Evolutionary conservation across 2,888 invertebrate species (phyloP).

Genomic region (Antheraea yamamai): DNA sequence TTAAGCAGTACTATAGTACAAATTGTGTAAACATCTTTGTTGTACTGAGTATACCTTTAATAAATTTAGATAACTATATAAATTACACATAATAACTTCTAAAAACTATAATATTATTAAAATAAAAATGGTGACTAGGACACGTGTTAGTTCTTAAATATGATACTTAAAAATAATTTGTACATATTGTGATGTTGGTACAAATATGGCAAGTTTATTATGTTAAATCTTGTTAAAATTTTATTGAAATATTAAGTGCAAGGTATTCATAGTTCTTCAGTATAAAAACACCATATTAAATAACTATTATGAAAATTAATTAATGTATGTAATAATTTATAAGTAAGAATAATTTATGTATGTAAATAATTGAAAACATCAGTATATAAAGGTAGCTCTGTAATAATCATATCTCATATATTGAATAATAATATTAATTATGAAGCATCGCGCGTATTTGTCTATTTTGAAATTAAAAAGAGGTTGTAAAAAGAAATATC

Average conservation of each 20-base stretch:
- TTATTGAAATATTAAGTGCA: neutral
- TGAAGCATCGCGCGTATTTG: neutral
- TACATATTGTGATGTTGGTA: conserved; percentile 41
- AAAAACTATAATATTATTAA: conserved; percentile 31
- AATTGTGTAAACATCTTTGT: neutral
- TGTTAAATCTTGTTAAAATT: neutral
- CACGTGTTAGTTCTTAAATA: conserved; percentile 38
- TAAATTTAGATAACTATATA: neutral
- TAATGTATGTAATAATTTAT: neutral
- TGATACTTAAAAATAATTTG: conserved; percentile 46
- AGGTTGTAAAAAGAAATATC: no score
- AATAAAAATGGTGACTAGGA: conserved; percentile 51
- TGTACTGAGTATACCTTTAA: neutral
- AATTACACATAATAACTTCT: neutral
- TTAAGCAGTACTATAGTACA: neutral
- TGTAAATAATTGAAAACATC: neutral
- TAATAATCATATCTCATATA: neutral
- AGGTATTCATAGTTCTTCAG: neutral
- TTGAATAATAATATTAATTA: neutral
- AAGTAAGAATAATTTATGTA: neutral
- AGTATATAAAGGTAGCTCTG: neutral
- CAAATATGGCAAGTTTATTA: conserved; percentile 26
- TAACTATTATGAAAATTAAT: neutral
- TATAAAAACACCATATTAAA: neutral
- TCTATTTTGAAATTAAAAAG: neutral